Conservation (phyloP, 2,113 vertebrate genomes). For the Myrmecobius fasciatus region DNA sequence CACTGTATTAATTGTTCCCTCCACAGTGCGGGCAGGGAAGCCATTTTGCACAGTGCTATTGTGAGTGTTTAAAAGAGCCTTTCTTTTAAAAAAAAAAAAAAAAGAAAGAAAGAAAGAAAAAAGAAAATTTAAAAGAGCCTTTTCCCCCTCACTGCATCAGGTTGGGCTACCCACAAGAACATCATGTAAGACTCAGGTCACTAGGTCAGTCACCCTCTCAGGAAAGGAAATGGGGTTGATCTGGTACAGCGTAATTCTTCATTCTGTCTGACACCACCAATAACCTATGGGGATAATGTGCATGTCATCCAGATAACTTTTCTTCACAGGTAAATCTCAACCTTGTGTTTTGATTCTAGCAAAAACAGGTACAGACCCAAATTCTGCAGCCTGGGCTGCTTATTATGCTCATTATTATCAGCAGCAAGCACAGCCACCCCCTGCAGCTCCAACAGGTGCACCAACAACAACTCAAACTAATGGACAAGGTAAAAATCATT, state of each 20-base stretch:
- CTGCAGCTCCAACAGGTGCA: conserved; percentile 93
- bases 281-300: background rate
- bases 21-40: background rate
- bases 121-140: too few species aligned
- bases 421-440: conserved; percentile 94
- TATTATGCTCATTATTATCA: conserved; percentile 99
- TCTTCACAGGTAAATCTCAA: conserved; percentile 23
- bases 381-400: conserved; percentile 98
- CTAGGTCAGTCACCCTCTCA: background rate
- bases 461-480: conserved; percentile 93
- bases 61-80: background rate
- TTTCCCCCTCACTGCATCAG: background rate
- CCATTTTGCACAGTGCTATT: background rate
- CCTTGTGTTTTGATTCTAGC: conserved; percentile 84
- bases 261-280: background rate
- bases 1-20: background rate
- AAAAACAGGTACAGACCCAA: conserved; percentile 97
- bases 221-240: background rate
- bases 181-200: background rate
- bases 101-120: too few species aligned
- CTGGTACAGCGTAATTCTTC: background rate
- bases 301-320: background rate
- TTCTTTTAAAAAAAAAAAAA: background rate
- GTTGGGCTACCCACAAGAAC: too few species aligned
- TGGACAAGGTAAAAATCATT: conserved; percentile 91